Base-by-base conservation (phyloP, 37 sponge, comb jelly and placozoan species). In the Sycon ciliatum region DNA sequence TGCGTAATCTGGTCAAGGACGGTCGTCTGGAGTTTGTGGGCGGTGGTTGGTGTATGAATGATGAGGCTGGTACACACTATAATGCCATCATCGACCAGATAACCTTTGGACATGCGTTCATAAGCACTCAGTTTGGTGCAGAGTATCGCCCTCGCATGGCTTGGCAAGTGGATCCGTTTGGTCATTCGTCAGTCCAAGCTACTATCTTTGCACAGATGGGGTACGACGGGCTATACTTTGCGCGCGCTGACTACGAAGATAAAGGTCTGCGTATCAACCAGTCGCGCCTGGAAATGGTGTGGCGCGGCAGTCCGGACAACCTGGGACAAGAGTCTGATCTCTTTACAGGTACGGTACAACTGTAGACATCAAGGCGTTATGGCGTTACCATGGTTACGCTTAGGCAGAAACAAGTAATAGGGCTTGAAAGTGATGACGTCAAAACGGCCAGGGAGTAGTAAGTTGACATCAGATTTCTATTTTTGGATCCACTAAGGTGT, bases 31-130 rank as follows among this genome's bases (percentile, higher is more conserved):
- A 95, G 80, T 95, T 95, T 73, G 61, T 95, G 0, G 90, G 90
- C 68, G 96, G 69, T 18, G 96, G 96, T 3, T 95, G 91, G 87
- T 86, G 86, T 58, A 95, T 90, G 91, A 95, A 95, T 58, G 96
- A 95, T 69, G 96, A 95, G 38, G 96, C 88, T 30, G 36, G 71
- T 36, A 87, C 89, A 0, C 74, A 95, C 71, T 95, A 95, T 72
- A 82, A 87, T 37, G 88, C 91, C 62, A 90, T 90, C 67, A 88
- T 94, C 23, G 95, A 94, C 67, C 95, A 94, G 78, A 85, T 92
- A 83, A 74, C 83, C 39, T 54, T 56, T 42, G 82, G 82, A 34
- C 40, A 77, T 57, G 62, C 34, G 46, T 42, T 81, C 31, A 40
- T 85, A 0, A 56, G 69, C 13, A 75, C 76, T 53, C 76, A 37